These are phyloP conservation scores for Varroa destructor DNA, from an alignment of 1,140 invertebrate genomes.

Conservation along the genomic window DNA sequence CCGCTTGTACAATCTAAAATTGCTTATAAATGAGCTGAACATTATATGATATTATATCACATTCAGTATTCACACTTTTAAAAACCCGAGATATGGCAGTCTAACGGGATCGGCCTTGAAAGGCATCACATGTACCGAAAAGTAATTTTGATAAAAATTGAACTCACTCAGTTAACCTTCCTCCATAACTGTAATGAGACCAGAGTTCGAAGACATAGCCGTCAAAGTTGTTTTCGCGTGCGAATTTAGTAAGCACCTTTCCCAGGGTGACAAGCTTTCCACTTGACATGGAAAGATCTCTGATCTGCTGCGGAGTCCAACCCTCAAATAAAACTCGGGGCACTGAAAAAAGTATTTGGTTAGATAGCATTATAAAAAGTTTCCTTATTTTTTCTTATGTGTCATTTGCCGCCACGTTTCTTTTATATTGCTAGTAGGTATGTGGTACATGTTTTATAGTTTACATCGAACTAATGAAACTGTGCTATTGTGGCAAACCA, in stretches of 20 bases:
- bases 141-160: neutral
- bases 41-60: too few species aligned
- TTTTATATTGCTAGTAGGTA: too few species aligned
- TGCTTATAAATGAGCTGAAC: too few species aligned
- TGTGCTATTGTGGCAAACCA: too few species aligned
- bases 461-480: neutral
- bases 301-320: conserved; percentile 47
- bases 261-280: conserved; percentile 29
- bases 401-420: too few species aligned
- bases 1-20: too few species aligned
- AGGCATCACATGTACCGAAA: too few species aligned
- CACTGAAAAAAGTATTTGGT: conserved; percentile 40
- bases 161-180: conserved; percentile 50
- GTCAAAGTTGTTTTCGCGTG: conserved; percentile 55
- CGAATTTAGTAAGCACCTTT: conserved; percentile 33
- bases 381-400: too few species aligned
- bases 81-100: too few species aligned
- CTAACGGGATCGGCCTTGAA: too few species aligned
- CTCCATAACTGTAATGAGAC: conserved; percentile 54
- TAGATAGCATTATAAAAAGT: too few species aligned
- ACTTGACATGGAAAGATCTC: conserved; percentile 30
- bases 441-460: neutral
- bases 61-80: too few species aligned
- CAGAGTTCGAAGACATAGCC: conserved; percentile 77
- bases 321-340: conserved; percentile 73